Evolutionary conservation across 2,113 vertebrate genomes (phyloP), one percentile per base, ranked within the genome.

Genomic region (Cololabis saira): DNA sequence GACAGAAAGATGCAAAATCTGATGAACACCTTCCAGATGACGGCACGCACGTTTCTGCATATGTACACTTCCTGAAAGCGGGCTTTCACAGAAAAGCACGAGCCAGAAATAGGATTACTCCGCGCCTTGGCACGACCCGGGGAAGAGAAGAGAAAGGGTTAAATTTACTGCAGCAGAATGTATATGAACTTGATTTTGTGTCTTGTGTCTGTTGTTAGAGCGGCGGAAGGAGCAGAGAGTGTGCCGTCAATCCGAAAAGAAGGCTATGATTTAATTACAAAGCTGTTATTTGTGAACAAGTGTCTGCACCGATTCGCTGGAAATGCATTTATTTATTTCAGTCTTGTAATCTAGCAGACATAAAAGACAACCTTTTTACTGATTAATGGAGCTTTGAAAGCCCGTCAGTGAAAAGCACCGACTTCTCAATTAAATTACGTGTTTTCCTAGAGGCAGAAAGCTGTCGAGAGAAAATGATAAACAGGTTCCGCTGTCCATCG

Each of bases 21-120:
- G 69, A 81, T 64, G 70, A 87, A 64, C 82, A 78, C 83, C 80
- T 84, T 84, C 76, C 69, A 71, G 54, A 63, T 86, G 84, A 86
- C 86, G 79, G 71, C 72, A 52, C 53, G 55, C 53, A 55, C 78
- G 71, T 65, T 66, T 74, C 77, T 87, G 62, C 67, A 56, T 43
- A 44, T 4, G 10, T 4, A 0, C 47, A 68, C 79, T 79, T 83
- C 74, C 78, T 81, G 59, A 85, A 83, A 56, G 72, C 48, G 45
- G 3, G 60, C 53, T 67, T 85, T 82, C 69, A 74, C 17, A n/a
- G 61, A 52, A 71, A 56, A 56, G 61, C 67, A 76, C 66, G 44
- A 45, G 67, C 85, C 77, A 83, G 67, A 87, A 86, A 87, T 83
- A 86, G 71, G 82, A 86, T 89, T 88, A 77, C 77, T 87, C 58